Conservation (phyloP, 2,797 vertebrate genomes). For the Eurystomus glaucurus region DNA sequence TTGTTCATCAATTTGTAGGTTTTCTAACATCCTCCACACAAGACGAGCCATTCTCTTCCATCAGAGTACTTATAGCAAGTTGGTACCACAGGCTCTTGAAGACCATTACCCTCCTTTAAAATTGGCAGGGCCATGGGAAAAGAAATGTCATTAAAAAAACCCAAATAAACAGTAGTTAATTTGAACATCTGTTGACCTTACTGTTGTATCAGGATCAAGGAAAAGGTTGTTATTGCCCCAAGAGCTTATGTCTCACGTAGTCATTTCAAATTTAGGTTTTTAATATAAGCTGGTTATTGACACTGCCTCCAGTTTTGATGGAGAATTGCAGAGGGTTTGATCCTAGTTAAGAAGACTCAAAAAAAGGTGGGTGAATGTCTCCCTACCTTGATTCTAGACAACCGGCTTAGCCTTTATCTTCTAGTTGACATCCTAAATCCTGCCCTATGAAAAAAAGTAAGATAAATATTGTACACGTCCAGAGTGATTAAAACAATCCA, state of each 20-base stretch:
- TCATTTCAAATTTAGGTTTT: neutral
- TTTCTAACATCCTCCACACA: neutral
- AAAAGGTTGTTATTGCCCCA: neutral
- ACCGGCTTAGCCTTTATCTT: neutral
- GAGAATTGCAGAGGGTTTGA: neutral
- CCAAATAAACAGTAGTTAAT: neutral
- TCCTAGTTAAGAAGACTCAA: neutral
- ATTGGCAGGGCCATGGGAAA: fast-evolving
- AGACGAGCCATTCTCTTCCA: neutral
- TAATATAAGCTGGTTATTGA: neutral
- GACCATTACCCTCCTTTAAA: neutral
- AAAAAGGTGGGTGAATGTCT: neutral
- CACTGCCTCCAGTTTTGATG: neutral
- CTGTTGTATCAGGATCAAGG: neutral
- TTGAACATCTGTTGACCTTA: neutral
- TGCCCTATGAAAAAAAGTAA: neutral
- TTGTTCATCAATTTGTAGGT: neutral
- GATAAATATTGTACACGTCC: neutral
- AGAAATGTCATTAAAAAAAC: neutral
- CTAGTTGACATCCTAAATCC: neutral
- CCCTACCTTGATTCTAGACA: neutral
- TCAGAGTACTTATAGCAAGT: neutral
- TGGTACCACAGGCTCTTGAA: neutral
- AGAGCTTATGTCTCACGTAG: fast-evolving
- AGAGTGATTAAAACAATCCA: neutral